Evolutionary conservation across 1,140 invertebrate species (phyloP).

Genomic region (Drosophila teissieri): DNA sequence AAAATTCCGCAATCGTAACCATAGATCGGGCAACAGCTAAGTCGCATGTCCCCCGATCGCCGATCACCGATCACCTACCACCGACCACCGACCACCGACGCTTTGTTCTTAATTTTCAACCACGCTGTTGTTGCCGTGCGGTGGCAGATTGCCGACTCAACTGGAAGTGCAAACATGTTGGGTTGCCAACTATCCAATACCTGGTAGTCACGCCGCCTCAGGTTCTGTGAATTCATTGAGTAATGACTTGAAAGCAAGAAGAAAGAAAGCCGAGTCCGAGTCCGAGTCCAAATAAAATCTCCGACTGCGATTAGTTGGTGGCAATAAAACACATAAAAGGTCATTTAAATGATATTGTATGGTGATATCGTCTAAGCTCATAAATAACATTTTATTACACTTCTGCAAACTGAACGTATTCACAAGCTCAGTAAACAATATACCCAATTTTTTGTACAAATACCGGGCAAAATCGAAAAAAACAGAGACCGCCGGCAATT

Average conservation of each 20-base stretch:
- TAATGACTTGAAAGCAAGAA: not conserved
- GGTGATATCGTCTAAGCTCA: not conserved
- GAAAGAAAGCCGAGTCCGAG: not conserved
- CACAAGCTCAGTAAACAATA: conserved; percentile 11
- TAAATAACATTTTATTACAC: not conserved
- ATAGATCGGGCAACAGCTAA: conserved; percentile 18
- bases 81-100: conserved; percentile 9
- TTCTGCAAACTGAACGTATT: not conserved
- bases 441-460: not conserved
- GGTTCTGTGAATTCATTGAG: not conserved
- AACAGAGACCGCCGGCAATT: conserved; percentile 15
- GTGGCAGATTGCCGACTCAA: conserved; percentile 24
- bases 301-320: not conserved
- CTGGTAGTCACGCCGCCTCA: conserved; percentile 2
- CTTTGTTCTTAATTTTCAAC: conserved; percentile 26
- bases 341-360: not conserved
- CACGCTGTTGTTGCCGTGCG: conserved; percentile 26
- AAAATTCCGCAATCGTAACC: conserved; percentile 42
- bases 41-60: not conserved
- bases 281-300: not conserved
- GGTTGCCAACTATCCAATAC: conserved; percentile 12
- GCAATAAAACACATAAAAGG: not conserved
- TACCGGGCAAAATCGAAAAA: conserved; percentile 18
- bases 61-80: not conserved
- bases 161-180: not conserved